These are phyloP conservation scores for Euwallacea similis DNA, from an alignment of 1,140 invertebrate genomes.

Conservation along the genomic window DNA sequence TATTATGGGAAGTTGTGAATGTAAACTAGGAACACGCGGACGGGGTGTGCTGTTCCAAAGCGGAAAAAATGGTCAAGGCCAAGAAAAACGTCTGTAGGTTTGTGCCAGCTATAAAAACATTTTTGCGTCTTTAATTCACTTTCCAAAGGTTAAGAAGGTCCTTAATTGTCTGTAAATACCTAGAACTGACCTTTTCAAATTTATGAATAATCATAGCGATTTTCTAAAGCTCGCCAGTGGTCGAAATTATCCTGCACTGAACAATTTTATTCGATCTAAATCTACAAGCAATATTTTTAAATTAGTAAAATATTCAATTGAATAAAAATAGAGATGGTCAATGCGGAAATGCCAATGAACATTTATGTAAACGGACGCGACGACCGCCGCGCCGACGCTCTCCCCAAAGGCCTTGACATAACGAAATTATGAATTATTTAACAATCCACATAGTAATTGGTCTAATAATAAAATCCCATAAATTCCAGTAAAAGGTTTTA, in stretches of 20 bases:
- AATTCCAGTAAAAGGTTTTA: constrained; percentile 13
- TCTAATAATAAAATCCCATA: constrained; percentile 23
- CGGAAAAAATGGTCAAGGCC: constrained; percentile 7
- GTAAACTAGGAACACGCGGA: not conserved
- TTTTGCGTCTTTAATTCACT: not conserved
- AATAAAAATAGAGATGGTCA: not conserved
- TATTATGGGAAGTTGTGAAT: not conserved
- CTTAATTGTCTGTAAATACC: too few relatives aligned
- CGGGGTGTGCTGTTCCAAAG: not conserved
- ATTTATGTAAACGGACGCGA: not conserved
- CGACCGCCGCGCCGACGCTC: constrained; percentile 4
- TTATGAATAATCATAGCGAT: too few relatives aligned
- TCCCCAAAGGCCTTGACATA: constrained; percentile 17
- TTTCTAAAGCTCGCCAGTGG: too few relatives aligned
- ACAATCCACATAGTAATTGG: constrained; percentile 14
- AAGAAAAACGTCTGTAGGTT: not conserved
- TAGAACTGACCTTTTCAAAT: too few relatives aligned
- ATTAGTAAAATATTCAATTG: too few relatives aligned
- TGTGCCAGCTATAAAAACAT: not conserved
- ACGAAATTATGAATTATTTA: constrained; percentile 28
- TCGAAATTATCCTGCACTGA: too few relatives aligned
- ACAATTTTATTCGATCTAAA: too few relatives aligned
- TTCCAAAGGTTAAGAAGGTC: not conserved
- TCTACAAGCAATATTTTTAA: too few relatives aligned
- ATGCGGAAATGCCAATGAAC: constrained; percentile 4